Base-by-base conservation (phyloP, 2,888 invertebrate species). In the Metallyticus violacea region DNA sequence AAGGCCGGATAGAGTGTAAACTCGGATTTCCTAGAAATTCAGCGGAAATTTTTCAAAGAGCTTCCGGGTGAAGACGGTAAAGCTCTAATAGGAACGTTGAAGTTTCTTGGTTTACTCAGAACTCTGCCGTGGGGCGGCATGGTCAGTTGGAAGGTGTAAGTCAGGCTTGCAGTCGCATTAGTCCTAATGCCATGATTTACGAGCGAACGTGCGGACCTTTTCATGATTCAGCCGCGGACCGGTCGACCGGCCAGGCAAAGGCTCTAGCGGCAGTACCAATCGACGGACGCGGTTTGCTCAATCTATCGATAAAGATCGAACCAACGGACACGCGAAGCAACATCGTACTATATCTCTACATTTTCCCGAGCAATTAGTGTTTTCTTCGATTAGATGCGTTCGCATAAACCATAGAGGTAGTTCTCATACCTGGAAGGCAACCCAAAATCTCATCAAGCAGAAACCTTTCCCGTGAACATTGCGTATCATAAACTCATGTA, bases 241-340 rank as follows among this genome's bases (percentile, higher is more conserved):
- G 30, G 7, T 6, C 22, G 7, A 28, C 62, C 76, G 25, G 77
- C 83, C 77, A 28, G 7, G n/a, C 80, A 29, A 28, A 80, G 80
- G 29, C 28, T 29, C n/a, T 25, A 25, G 30, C 40, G 40, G 40
- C 40, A 40, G 9, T 40, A 40, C 27, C 30, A 30, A 28, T 27
- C 81, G 30, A 28, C 27, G 79, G 26, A 15, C 27, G 15, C 22
- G 15, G 25, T 81, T 40, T 28, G 22, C 77, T 83, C 28, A 22
- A 76, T 28, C 76, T 83, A 83, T 77, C 77, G 83, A 83, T 83
- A 83, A 83, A 77, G 83, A 83, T 83, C 83, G 83, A 83, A 77
- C 29, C 29, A 26, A 83, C n/a, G 77, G 83, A 77, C 83, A 83
- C 77, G 83, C 83, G 77, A 76, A 77, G 62, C 5, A 15, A 82